phyloP scores from a whole-genome alignment of 2,113 vertebrate genomes.

The Pachyramphus minor region DNA sequence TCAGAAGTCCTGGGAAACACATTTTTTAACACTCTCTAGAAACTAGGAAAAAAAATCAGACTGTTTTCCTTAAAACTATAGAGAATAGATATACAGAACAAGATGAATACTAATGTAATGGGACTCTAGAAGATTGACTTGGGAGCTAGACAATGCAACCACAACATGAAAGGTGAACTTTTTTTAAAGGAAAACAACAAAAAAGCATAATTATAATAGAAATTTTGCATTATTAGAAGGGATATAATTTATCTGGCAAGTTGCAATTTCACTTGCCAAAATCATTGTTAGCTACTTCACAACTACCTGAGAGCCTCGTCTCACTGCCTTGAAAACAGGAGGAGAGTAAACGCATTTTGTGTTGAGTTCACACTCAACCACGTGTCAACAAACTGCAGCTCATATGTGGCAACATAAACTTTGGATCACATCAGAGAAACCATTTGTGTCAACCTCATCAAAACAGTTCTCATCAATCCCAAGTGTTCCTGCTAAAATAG shows the following conservation, averaged over 20 bases:
- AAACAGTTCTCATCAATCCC: neutral
- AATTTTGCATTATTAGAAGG: neutral
- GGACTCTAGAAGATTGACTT: neutral
- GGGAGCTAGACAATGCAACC: neutral
- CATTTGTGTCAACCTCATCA: neutral
- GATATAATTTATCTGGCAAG: neutral
- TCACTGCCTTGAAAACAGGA: neutral
- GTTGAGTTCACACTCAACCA: neutral
- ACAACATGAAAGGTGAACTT: neutral
- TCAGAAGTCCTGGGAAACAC: neutral
- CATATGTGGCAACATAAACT: neutral
- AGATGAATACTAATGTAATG: neutral
- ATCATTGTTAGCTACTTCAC: neutral
- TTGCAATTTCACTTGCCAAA: neutral
- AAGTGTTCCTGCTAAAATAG: neutral
- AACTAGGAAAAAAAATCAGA: neutral
- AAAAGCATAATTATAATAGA: neutral
- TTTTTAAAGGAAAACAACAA: neutral
- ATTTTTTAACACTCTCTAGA: neutral
- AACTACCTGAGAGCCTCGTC: neutral
- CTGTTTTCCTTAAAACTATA: neutral
- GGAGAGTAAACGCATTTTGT: neutral
- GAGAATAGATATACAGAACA: neutral
- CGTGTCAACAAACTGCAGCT: fast-evolving
- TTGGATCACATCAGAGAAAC: neutral